phyloP scores from a whole-genome alignment of 2,113 vertebrate genomes.

The Upupa epops region DNA sequence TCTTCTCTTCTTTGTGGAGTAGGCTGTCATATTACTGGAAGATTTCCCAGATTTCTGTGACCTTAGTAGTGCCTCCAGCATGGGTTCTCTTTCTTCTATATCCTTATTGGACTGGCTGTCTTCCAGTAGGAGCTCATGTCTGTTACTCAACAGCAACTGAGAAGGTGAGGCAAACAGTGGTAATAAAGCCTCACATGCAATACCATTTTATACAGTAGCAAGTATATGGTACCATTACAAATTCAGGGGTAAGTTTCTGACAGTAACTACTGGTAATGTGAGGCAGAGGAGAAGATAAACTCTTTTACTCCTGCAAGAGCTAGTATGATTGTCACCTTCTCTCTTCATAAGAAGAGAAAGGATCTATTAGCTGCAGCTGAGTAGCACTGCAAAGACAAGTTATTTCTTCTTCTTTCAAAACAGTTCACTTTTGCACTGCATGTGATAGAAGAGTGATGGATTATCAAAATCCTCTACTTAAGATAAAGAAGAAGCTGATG shows the following conservation, averaged over 20 bases:
- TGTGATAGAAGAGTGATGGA: neutral
- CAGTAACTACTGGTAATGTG: neutral
- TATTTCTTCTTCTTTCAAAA: neutral
- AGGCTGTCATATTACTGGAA: too few relatives aligned
- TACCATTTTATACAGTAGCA: neutral
- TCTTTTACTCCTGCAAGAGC: neutral
- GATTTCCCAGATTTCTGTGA: too few relatives aligned
- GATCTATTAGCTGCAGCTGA: neutral
- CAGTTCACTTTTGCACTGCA: neutral
- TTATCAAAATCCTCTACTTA: neutral
- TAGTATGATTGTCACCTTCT: neutral
- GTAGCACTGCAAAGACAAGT: neutral
- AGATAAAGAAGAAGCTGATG: neutral
- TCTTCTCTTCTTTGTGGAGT: too few relatives aligned
- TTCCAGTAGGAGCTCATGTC: too few relatives aligned
- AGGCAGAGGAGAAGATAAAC: neutral
- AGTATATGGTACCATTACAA: rapidly evolving
- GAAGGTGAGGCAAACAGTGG: too few relatives aligned
- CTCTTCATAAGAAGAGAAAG: neutral
- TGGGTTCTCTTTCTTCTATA: too few relatives aligned
- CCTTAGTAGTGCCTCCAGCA: too few relatives aligned
- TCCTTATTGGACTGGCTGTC: too few relatives aligned
- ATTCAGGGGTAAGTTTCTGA: neutral
- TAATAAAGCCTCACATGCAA: neutral
- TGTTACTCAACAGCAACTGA: too few relatives aligned